A percentile compares a stretch with the other conserved stretches of the same genome.
Conservation (phyloP, 2,888 invertebrate species). For the Hemistola chrysoprasaria region DNA sequence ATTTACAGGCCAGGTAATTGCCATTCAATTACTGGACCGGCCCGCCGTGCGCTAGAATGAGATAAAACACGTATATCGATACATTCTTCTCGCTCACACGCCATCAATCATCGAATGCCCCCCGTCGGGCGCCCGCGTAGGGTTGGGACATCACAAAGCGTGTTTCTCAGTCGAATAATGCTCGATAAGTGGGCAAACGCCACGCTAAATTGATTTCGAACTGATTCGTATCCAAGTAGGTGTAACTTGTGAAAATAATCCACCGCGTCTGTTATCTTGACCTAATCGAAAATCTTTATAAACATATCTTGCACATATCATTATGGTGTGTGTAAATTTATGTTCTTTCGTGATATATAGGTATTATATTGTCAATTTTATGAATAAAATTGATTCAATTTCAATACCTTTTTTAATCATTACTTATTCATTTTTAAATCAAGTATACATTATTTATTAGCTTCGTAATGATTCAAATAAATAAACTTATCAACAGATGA, state of each 20-base stretch:
- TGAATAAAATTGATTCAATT: no score
- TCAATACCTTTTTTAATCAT: no score
- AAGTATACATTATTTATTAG: no score
- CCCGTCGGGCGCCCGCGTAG: constrained; percentile 69
- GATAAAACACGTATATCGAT: constrained; percentile 43
- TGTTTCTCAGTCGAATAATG: constrained; percentile 67
- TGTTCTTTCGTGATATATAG: no score
- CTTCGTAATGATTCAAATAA: no score
- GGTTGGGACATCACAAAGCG: constrained; percentile 75
- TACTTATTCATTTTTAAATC: no score
- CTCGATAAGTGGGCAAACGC: constrained; percentile 77
- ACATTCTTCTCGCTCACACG: constrained; percentile 48
- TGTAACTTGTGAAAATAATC: constrained; percentile 59
- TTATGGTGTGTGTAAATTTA: no score
- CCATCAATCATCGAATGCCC: constrained; percentile 79
- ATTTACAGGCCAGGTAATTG: constrained; percentile 83
- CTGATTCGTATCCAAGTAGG: constrained; percentile 50
- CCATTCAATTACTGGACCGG: constrained; percentile 79
- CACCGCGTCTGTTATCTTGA: constrained; percentile 19
- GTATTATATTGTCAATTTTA: no score
- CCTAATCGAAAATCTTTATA: no score
- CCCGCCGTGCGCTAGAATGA: constrained; percentile 61
- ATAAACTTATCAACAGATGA: no score
- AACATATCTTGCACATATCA: no score
- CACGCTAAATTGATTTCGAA: constrained; percentile 73